Evolutionary conservation across 2,888 invertebrate species (phyloP), one percentile per base, ranked within the genome.

Genomic region (Branchellion lobata): DNA sequence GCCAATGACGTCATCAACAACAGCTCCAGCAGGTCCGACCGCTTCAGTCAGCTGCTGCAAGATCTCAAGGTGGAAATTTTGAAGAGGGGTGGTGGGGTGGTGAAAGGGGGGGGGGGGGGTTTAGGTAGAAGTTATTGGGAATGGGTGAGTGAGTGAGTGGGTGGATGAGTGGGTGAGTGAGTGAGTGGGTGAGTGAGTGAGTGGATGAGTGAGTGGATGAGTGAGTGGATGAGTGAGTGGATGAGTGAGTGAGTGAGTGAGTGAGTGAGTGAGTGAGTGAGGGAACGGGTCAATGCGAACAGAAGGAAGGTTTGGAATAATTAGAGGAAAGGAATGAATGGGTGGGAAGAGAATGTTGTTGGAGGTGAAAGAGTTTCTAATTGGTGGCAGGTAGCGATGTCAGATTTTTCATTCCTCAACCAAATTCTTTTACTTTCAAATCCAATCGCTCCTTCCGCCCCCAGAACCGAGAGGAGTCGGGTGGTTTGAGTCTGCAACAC

Each of bases 401-500:
- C n/a, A n/a, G n/a, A n/a, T n/a, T n/a, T n/a, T n/a, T n/a, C n/a
- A n/a, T n/a, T n/a, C n/a, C n/a, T n/a, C n/a, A n/a, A n/a, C n/a
- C n/a, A n/a, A n/a, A n/a, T n/a, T n/a, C n/a, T n/a, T n/a, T n/a
- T n/a, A n/a, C n/a, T n/a, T n/a, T n/a, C n/a, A n/a, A n/a, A n/a
- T n/a, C n/a, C n/a, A n/a, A n/a, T n/a, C n/a, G n/a, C n/a, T n/a
- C n/a, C n/a, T n/a, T n/a, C n/a, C 21, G 34, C 29, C 73, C 71
- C 18, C 79, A 82, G 81, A 65, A 78, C 34, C 74, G 61, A 21
- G 51, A 65, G 1, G 72, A 77, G 24, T 79, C 80, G 29, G 80
- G 82, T 11, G 72, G 79, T 24, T 73, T 83, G 34, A 78, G 74
- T 21, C 69, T 83, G 5, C 81, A 82, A 68, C 80, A 82, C 24